These are phyloP conservation scores for Tachysurus vachellii DNA, from an alignment of 2,113 vertebrate genomes.

Conservation along the genomic window DNA sequence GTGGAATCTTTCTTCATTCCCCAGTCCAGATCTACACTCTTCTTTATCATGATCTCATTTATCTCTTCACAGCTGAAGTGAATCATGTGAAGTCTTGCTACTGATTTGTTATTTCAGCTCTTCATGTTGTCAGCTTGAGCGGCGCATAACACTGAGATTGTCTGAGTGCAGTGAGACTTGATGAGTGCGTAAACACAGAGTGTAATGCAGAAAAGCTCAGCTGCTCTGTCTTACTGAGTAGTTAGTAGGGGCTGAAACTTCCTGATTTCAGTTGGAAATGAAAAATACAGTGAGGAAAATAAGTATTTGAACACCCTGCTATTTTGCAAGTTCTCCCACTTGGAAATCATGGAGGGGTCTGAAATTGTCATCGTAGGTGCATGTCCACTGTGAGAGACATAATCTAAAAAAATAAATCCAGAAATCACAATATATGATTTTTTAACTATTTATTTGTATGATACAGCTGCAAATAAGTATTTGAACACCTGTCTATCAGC, in stretches of 20 bases:
- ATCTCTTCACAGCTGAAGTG: neutral
- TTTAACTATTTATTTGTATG: too few relatives aligned
- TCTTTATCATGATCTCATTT: neutral
- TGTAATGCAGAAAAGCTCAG: neutral
- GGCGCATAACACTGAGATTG: neutral
- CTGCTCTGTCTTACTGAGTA: neutral
- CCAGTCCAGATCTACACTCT: neutral
- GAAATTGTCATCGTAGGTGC: too few relatives aligned
- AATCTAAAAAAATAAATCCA: too few relatives aligned
- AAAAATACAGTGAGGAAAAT: too few relatives aligned
- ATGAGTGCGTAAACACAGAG: neutral
- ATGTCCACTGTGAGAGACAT: too few relatives aligned
- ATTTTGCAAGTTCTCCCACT: too few relatives aligned
- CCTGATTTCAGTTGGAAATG: neutral
- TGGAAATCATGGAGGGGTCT: too few relatives aligned
- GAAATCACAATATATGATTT: too few relatives aligned
- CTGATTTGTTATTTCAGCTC: constrained; percentile 6
- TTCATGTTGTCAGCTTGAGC: neutral
- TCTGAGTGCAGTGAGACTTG: neutral
- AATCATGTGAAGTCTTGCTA: neutral
- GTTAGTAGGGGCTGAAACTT: neutral
- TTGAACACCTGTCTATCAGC: too few relatives aligned
- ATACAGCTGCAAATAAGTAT: too few relatives aligned
- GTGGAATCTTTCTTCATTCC: neutral
- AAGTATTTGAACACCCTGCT: too few relatives aligned